These are phyloP conservation scores for Maccullochella peelii DNA, from an alignment of 2,113 vertebrate genomes.

Conservation along the genomic window DNA sequence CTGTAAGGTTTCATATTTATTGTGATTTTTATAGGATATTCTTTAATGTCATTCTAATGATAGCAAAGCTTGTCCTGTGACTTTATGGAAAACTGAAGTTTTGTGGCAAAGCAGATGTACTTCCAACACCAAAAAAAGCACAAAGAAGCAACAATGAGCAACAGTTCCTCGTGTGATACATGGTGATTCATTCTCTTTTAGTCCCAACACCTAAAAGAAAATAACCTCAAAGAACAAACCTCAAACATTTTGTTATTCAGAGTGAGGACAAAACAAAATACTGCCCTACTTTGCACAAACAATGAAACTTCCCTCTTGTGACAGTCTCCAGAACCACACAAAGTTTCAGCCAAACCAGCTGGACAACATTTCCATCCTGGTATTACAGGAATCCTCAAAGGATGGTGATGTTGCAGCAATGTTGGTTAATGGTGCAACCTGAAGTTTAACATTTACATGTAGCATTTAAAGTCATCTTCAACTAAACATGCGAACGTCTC, in stretches of 20 bases:
- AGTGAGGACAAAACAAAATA: constrained; percentile 1
- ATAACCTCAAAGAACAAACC: constrained; percentile 31
- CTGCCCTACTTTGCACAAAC: constrained; percentile 65
- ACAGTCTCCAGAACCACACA: constrained; percentile 31
- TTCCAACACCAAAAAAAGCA: background rate
- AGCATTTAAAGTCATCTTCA: constrained; percentile 9
- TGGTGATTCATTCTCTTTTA: constrained; percentile 45
- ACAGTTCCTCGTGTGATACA: background rate
- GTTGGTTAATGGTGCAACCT: constrained; percentile 18
- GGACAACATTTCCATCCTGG: constrained; percentile 51
- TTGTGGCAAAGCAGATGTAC: constrained; percentile 2
- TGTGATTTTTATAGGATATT: constrained; percentile 2
- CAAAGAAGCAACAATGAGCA: constrained; percentile 35
- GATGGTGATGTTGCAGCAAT: constrained; percentile 13
- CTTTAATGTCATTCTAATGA: constrained; percentile 23
- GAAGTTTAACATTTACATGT: constrained; percentile 4
- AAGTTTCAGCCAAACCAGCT: constrained; percentile 72
- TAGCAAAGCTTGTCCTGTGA: background rate
- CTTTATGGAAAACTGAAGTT: constrained; percentile 18
- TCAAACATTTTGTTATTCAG: constrained; percentile 45
- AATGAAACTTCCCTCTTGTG: constrained; percentile 49
- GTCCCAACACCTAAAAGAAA: constrained; percentile 32
- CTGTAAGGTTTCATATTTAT: constrained; percentile 6
- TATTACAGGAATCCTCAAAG: constrained; percentile 63
- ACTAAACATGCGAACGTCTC: constrained; percentile 18